Conservation (phyloP, 92 coral and sea anemone genomes). For the Zoanthus solanderi region DNA sequence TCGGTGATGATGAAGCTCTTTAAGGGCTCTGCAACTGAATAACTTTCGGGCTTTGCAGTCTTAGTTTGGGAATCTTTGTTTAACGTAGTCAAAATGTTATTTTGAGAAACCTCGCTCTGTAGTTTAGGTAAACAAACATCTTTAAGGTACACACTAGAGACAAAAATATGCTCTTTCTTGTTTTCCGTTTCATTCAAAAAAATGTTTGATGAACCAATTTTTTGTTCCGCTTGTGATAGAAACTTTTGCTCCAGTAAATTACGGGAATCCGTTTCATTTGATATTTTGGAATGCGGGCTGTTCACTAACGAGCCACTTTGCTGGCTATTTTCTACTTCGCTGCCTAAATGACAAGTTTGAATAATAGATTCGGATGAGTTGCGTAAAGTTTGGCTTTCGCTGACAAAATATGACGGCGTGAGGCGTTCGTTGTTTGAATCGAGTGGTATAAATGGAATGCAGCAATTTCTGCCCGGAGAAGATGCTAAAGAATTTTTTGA, state of each 20-base stretch:
- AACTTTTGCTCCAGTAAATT: constrained; percentile 3
- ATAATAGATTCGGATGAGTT: constrained; percentile 16
- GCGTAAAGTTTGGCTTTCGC: constrained; percentile 72
- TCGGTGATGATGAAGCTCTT: not conserved
- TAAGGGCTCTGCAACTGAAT: not conserved
- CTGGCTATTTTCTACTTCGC: constrained; percentile 33
- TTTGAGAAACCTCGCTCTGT: not conserved
- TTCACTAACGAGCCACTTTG: constrained; percentile 39
- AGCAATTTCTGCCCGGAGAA: constrained; percentile 60
- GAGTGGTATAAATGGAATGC: constrained; percentile 80
- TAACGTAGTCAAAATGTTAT: constrained; percentile 5
- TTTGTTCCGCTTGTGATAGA: not conserved
- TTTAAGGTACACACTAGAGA: not conserved
- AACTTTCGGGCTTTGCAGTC: not conserved
- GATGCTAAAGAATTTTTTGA: constrained; percentile 9
- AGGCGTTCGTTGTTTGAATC: constrained; percentile 66
- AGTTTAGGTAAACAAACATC: constrained; percentile 22
- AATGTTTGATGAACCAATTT: not conserved
- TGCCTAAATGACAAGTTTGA: constrained; percentile 27
- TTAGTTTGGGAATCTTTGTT: constrained; percentile 9
- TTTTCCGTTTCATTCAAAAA: not conserved
- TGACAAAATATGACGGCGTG: constrained; percentile 41
- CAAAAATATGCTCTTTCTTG: not conserved
- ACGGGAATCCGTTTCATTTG: not conserved
- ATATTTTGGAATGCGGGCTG: not conserved